Base-by-base conservation (phyloP, 2,888 invertebrate species). In the Ommatoiulus sabulosus region DNA sequence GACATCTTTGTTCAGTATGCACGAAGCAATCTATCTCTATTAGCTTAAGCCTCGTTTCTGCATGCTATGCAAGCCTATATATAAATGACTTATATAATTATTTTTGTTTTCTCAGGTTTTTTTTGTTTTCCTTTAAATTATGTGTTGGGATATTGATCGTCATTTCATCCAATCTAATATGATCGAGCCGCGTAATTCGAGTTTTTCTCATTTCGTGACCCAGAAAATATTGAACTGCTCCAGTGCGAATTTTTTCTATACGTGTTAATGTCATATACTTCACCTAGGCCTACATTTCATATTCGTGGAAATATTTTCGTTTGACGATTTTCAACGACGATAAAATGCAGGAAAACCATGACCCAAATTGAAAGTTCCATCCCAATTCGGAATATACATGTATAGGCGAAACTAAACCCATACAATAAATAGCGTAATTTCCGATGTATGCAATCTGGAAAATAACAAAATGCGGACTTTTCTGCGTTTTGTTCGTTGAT, bases 331-430 rank as follows among this genome's bases (percentile, higher is more conserved):
- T 72, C 20, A 63, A 17, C 63, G 72, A 3, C 72, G 72, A 72
- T 72, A 72, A 72, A 72, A 72, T n/a, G 24, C 72, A 72, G 72
- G 72, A 72, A 72, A 72, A 72, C 72, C 72, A 72, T 72, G 72
- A 72, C 72, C 72, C 24, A 72, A 10, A 24, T 63, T 20, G 20
- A 63, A 63, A 63, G 20, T 63, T n/a, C n/a, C 3, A 63, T 35
- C 35, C 35, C 63, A 63, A 24, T 24, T 72, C 15, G 52, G 52
- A 52, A 12, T 0, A 12, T 12, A 52, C 8, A 15, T 3, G 2
- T 52, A 15, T 7, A 52, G 17, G 52, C 12, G 52, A 52, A 10
- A 48, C 7, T 12, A 48, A 2, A 48, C 8, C 48, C 48, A 52
- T 52, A 17, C 52, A 52, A 12, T 3, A 52, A 52, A 15, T 2